Evolutionary conservation across 23 tunicate species (phyloP).

Genomic region (Ascidia mentula): DNA sequence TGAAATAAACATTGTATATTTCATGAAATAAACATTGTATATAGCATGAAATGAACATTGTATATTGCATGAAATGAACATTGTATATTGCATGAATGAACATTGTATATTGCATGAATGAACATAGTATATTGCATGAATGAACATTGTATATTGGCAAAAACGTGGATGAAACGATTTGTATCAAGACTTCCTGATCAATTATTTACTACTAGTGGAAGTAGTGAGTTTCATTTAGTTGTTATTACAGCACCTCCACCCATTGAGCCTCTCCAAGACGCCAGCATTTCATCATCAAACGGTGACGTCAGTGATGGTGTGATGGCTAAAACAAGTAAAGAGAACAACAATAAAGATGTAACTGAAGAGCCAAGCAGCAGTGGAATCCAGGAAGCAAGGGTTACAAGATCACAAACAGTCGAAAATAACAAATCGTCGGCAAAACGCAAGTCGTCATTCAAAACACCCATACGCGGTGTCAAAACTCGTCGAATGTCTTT

Average conservation of each 20-base stretch:
- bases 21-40: too few relatives aligned
- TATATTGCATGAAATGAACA: too few relatives aligned
- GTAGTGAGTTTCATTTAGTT: not conserved
- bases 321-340: not conserved
- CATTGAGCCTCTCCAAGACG: constrained; percentile 70
- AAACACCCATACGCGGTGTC: not conserved
- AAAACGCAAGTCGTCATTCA: constrained; percentile 5
- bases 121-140: too few relatives aligned
- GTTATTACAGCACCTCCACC: not conserved
- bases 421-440: not conserved
- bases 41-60: too few relatives aligned
- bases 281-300: constrained; percentile 80
- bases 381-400: not conserved
- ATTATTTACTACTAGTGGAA: too few relatives aligned
- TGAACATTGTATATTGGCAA: too few relatives aligned
- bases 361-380: constrained; percentile 22
- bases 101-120: too few relatives aligned
- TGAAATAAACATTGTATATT: too few relatives aligned
- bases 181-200: too few relatives aligned
- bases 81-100: too few relatives aligned
- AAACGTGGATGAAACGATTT: too few relatives aligned
- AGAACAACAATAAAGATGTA: not conserved
- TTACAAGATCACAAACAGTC: constrained; percentile 11
- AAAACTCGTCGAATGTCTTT: not conserved
- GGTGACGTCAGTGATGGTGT: constrained; percentile 51